Percentiles rank a stretch among this genome's conserved stretches.
Conservation (phyloP, 2,113 vertebrate genomes). For the Archocentrus centrarchus region DNA sequence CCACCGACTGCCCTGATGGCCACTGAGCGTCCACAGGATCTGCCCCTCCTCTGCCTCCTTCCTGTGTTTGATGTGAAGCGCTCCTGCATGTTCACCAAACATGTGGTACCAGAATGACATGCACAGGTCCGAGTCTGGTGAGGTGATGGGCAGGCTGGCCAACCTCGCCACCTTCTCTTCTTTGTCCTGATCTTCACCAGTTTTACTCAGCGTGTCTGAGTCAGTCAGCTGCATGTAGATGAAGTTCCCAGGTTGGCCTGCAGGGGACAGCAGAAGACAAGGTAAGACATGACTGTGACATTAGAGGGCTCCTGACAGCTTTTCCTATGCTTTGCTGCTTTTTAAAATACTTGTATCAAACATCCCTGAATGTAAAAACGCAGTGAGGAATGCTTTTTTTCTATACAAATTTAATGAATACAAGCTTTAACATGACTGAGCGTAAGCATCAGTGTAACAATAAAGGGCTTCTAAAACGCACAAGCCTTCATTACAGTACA, state of each 20-base stretch:
- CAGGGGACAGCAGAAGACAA: slow-evolving; percentile 52
- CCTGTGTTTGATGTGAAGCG: slow-evolving; percentile 86
- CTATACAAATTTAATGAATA: neutral
- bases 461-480: neutral
- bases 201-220: slow-evolving; percentile 24
- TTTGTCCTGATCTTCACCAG: slow-evolving; percentile 27
- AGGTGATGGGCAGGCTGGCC: slow-evolving; percentile 85
- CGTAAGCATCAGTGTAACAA: neutral
- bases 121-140: slow-evolving; percentile 85
- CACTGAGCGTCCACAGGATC: slow-evolving; percentile 83
- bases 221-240: slow-evolving; percentile 86
- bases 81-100: slow-evolving; percentile 81
- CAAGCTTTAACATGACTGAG: neutral
- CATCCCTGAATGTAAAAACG: neutral
- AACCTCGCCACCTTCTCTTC: slow-evolving; percentile 80
- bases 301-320: neutral
- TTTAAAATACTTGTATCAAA: neutral
- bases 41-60: slow-evolving; percentile 73
- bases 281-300: neutral
- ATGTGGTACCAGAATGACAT: slow-evolving; percentile 98
- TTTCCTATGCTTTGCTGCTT: neutral
- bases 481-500: neutral
- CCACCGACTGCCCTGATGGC: slow-evolving; percentile 87
- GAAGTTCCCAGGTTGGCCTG: slow-evolving; percentile 92
- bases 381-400: neutral